These are phyloP conservation scores for Erpetoichthys calabaricus DNA, from an alignment of 2,797 vertebrate genomes.

Conservation along the genomic window DNA sequence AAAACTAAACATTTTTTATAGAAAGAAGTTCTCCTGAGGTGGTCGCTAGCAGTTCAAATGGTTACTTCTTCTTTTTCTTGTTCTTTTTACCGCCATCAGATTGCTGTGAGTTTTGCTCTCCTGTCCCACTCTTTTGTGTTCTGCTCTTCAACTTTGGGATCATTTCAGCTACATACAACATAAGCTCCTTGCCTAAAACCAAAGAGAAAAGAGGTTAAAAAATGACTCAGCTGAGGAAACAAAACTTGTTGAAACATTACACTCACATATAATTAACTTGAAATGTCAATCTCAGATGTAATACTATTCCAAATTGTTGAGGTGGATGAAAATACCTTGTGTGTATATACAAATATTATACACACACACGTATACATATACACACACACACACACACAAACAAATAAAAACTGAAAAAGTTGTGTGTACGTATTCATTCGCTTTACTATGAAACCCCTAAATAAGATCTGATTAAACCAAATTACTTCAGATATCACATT, in stretches of 20 bases:
- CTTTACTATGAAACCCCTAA: too few species aligned
- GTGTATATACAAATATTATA: too few species aligned
- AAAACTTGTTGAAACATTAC: not conserved
- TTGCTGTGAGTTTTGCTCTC: conserved; percentile 67
- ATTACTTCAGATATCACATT: too few species aligned
- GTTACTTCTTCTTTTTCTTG: conserved; percentile 88
- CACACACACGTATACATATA: not conserved
- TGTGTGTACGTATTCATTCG: too few species aligned
- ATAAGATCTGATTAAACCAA: not conserved
- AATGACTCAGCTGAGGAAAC: not conserved
- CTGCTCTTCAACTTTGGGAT: conserved; percentile 91
- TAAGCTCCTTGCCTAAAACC: conserved; percentile 73
- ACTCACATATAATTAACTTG: not conserved
- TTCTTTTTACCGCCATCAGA: conserved; percentile 86
- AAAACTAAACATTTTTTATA: too few species aligned
- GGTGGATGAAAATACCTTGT: too few species aligned
- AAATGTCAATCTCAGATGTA: too few species aligned
- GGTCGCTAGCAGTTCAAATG: too few species aligned
- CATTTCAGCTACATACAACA: conserved; percentile 88
- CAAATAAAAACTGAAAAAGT: too few species aligned
- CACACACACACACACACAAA: not conserved
- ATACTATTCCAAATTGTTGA: too few species aligned
- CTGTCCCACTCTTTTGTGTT: conserved; percentile 75
- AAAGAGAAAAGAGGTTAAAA: too few species aligned
- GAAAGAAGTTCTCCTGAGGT: too few species aligned